phyloP scores from a whole-genome alignment of 1,140 invertebrate species.

The Philopotamus ludificatus region DNA sequence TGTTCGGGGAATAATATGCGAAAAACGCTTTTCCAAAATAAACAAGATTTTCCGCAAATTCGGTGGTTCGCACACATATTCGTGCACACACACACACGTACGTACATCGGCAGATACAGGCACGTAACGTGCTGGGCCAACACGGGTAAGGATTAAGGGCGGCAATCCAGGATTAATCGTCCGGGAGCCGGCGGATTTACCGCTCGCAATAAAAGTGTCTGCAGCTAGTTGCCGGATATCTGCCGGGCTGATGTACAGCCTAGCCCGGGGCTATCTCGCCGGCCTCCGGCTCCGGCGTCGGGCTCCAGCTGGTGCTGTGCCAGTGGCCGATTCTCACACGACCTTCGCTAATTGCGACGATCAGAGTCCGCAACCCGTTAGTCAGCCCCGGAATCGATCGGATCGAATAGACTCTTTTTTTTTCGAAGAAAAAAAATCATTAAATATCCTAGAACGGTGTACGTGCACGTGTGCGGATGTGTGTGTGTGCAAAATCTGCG shows the following conservation, averaged over 20 bases:
- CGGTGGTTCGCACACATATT: not conserved
- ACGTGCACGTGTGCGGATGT: not conserved
- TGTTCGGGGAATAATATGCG: not conserved
- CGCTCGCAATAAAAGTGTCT: constrained; percentile 58
- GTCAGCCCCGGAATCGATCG: not conserved
- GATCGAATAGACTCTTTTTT: no score
- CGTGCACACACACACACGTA: not conserved
- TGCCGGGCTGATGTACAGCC: constrained; percentile 45
- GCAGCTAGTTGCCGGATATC: constrained; percentile 39
- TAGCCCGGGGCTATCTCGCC: constrained; percentile 41
- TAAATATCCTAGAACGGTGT: not conserved
- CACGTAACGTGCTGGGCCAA: constrained; percentile 32
- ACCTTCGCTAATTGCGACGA: not conserved
- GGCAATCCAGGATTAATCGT: constrained; percentile 56
- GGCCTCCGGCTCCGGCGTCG: not conserved
- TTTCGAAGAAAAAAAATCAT: not conserved
- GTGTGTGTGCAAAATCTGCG: not conserved
- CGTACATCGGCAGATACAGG: constrained; percentile 24
- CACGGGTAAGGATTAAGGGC: constrained; percentile 57
- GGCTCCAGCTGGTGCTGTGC: not conserved
- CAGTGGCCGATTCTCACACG: not conserved
- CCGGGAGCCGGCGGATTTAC: constrained; percentile 53
- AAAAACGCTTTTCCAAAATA: constrained; percentile 6
- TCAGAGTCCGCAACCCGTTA: not conserved
- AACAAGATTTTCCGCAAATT: constrained; percentile 16